phyloP scores from a whole-genome alignment of 35 echinoderm and acorn worm genomes.

The Lytechinus variegatus region DNA sequence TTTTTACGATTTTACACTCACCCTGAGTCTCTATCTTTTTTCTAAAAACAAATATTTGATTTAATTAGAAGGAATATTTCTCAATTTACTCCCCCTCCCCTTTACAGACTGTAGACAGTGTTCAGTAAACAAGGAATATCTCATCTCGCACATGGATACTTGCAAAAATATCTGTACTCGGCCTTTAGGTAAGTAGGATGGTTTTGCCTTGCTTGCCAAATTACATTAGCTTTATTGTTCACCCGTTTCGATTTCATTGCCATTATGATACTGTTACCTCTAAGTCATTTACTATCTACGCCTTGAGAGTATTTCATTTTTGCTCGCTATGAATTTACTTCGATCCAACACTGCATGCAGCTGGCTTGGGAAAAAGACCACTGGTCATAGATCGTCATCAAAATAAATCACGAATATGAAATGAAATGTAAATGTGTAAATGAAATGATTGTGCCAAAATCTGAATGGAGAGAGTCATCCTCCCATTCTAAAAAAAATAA shows the following conservation, averaged over 20 bases:
- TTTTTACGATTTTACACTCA: no score
- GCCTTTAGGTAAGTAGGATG: neutral
- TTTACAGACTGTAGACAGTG: neutral
- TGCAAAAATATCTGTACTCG: neutral
- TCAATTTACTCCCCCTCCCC: no score
- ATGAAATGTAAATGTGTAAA: neutral
- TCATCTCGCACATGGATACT: neutral
- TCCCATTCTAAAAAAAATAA: neutral
- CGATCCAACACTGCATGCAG: neutral
- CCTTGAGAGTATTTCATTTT: neutral
- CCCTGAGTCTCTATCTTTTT: no score
- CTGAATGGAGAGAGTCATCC: neutral
- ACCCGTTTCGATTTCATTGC: slow-evolving; percentile 1
- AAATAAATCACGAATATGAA: neutral
- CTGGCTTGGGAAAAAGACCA: neutral
- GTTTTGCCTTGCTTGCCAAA: neutral
- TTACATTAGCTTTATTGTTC: slow-evolving; percentile 14
- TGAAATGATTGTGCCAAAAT: neutral
- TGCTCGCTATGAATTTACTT: neutral
- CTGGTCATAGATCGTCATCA: neutral
- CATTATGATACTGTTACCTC: slow-evolving; percentile 18
- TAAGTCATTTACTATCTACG: neutral
- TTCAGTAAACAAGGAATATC: neutral
- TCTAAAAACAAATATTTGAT: no score
- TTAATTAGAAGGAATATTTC: no score